A percentile compares a stretch with the other conserved stretches of the same genome.
phyloP scores from a whole-genome alignment of 2,113 vertebrate genomes.

The Scortum barcoo region DNA sequence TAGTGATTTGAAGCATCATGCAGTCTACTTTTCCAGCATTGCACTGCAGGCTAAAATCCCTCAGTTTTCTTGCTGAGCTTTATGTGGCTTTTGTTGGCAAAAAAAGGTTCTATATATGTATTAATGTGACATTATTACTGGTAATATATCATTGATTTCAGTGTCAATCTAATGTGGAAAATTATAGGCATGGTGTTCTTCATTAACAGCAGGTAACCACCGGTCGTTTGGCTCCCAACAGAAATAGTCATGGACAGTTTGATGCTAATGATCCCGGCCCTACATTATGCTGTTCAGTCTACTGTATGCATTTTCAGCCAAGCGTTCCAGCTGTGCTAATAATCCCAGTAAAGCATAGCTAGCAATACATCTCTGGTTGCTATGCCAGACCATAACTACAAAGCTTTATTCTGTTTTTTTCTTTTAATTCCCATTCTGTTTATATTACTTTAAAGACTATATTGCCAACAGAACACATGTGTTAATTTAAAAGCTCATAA shows the following conservation, averaged over 20 bases:
- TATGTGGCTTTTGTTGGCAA: not conserved
- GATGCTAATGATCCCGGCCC: slow-evolving; percentile 54
- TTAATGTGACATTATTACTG: slow-evolving; percentile 20
- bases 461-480: not conserved
- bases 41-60: not conserved
- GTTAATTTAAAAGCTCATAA: not conserved
- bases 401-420: slow-evolving; percentile 11
- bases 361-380: slow-evolving; percentile 38
- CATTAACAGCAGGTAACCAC: slow-evolving; percentile 54
- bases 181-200: slow-evolving; percentile 47
- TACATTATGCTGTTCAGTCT: slow-evolving; percentile 59
- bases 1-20: not conserved
- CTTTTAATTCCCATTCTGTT: not conserved
- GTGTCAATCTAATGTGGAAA: slow-evolving; percentile 48
- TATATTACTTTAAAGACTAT: not conserved
- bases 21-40: not conserved
- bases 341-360: slow-evolving; percentile 42
- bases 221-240: slow-evolving; percentile 43
- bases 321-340: slow-evolving; percentile 60
- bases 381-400: slow-evolving; percentile 11
- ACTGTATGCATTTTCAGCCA: slow-evolving; percentile 52
- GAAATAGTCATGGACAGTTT: slow-evolving; percentile 61
- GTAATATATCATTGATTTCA: slow-evolving; percentile 32
- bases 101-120: not conserved
- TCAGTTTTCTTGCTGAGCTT: slow-evolving; percentile 1